These are phyloP conservation scores for Suncus etruscus DNA, from an alignment of 2,113 vertebrate genomes.

Conservation along the genomic window DNA sequence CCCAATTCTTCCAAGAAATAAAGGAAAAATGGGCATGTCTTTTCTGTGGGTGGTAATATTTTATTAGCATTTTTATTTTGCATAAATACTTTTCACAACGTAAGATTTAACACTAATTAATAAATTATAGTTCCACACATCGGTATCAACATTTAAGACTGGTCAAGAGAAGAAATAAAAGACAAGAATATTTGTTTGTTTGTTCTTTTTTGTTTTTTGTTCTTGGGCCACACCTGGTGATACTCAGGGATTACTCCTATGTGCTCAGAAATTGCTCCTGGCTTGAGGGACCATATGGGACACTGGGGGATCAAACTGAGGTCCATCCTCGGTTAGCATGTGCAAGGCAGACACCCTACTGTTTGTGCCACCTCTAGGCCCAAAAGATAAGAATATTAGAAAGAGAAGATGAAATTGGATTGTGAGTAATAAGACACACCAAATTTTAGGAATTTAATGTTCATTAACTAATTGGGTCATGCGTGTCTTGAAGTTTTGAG, in stretches of 20 bases:
- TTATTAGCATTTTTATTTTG: conserved; percentile 39
- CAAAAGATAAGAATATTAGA: background rate
- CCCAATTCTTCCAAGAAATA: conserved; percentile 31
- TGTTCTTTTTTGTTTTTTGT: too few relatives aligned
- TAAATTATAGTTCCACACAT: background rate
- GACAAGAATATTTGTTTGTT: too few relatives aligned
- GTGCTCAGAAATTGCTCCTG: too few relatives aligned
- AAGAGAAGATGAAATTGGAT: background rate
- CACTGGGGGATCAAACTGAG: too few relatives aligned
- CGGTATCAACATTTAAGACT: background rate
- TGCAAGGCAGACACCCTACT: too few relatives aligned
- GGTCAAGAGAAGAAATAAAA: background rate
- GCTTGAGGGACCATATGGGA: too few relatives aligned
- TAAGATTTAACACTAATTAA: background rate
- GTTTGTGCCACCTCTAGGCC: too few relatives aligned
- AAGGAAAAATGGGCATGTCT: conserved; percentile 41
- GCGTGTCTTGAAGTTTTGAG: conserved; percentile 34
- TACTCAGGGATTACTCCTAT: too few relatives aligned
- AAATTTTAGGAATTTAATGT: background rate
- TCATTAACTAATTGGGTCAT: conserved; percentile 14
- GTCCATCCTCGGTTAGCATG: too few relatives aligned
- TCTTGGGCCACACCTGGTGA: too few relatives aligned
- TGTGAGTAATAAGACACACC: background rate
- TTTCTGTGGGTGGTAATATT: background rate
- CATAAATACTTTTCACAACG: background rate